Evolutionary conservation across 2,113 vertebrate genomes (phyloP).

Genomic region (Rhynchomys soricoides): DNA sequence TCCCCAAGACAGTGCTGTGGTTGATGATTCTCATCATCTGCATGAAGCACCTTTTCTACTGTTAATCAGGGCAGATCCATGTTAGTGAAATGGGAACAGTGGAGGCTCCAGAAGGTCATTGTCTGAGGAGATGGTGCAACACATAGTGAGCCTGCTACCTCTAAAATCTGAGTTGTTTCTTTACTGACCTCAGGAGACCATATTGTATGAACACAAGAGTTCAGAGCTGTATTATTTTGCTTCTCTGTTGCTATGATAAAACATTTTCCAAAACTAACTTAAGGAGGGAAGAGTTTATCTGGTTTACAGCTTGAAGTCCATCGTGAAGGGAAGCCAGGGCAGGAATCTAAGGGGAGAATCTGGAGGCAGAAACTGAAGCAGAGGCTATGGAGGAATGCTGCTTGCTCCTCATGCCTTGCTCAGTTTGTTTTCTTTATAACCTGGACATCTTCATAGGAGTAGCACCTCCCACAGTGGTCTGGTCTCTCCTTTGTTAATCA

Average conservation of each 20-base stretch:
- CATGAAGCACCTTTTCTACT: too few species aligned
- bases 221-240: neutral
- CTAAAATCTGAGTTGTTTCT: neutral
- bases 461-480: neutral
- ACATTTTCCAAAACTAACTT: neutral
- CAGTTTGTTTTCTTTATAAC: neutral
- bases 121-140: fast-evolving
- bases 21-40: neutral
- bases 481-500: neutral
- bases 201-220: too few species aligned
- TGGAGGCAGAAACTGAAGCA: neutral
- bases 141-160: fast-evolving
- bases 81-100: fast-evolving
- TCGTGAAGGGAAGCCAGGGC: neutral
- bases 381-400: neutral
- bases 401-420: neutral
- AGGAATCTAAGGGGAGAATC: neutral
- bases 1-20: neutral
- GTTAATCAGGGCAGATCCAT: neutral
- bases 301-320: neutral
- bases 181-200: neutral
- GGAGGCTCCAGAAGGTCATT: too few species aligned
- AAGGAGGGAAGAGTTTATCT: neutral
- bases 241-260: neutral
- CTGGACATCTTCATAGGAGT: neutral